Percentiles rank a stretch among this genome's conserved stretches.
phyloP scores from a whole-genome alignment of 1,140 invertebrate genomes.

The Aricia agestis region DNA sequence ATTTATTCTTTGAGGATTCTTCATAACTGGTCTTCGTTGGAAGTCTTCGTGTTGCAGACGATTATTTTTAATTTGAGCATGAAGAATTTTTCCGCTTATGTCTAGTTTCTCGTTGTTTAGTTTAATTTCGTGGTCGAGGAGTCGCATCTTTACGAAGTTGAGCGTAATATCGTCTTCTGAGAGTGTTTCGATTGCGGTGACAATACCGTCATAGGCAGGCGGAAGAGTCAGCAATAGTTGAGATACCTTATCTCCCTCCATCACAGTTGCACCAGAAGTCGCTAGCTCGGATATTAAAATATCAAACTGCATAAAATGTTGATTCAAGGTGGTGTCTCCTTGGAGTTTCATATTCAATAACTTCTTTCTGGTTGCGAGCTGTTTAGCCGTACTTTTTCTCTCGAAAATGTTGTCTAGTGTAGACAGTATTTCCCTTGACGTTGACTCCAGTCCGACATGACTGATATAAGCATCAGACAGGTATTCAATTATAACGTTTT shows the following conservation, averaged over 20 bases:
- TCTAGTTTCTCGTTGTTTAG: constrained; percentile 29
- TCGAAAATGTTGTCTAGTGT: constrained; percentile 57
- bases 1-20: too few species aligned
- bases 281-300: constrained; percentile 49
- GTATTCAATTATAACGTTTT: constrained; percentile 28
- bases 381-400: constrained; percentile 54
- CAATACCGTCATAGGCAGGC: constrained; percentile 44
- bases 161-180: constrained; percentile 48
- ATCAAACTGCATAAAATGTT: constrained; percentile 58
- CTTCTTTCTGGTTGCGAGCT: constrained; percentile 51
- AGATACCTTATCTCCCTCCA: constrained; percentile 40
- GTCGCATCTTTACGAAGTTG: constrained; percentile 55
- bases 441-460: constrained; percentile 41
- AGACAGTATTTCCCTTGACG: constrained; percentile 46
- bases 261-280: constrained; percentile 53
- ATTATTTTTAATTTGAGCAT: too few species aligned
- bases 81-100: too few species aligned
- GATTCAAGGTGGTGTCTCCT: constrained; percentile 41
- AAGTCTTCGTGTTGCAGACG: too few species aligned
- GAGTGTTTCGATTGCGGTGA: constrained; percentile 63
- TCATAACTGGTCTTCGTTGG: too few species aligned
- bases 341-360: constrained; percentile 53
- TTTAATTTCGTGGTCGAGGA: constrained; percentile 63
- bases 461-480: constrained; percentile 45
- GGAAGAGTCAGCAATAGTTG: constrained; percentile 58